Base-by-base conservation (phyloP, 2,113 vertebrate genomes). In the Ictalurus furcatus region DNA sequence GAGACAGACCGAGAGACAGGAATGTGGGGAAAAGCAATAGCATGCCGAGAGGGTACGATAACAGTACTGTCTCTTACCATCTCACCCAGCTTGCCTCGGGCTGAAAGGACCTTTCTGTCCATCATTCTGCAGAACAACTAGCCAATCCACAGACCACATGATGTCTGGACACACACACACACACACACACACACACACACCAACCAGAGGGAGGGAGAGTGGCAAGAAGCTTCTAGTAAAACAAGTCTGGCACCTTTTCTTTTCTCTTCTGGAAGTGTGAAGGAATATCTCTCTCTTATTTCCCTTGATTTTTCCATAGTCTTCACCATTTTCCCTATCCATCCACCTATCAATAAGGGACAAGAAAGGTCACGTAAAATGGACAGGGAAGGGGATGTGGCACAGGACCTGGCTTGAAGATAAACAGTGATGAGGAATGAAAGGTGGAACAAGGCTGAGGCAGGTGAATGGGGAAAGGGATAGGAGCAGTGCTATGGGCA, bases 221-320 rank as follows among this genome's bases (percentile, higher is more conserved):
- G 79, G 63, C 11, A 61, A 76, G 58, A 71, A 80, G 83, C 74
- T 79, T 85, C 58, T 54, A 85, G 82, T 78, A 69, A 90, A 90
- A 84, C 59, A 56, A 69, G 90, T 92, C 88, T 90, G 87, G 69
- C 91, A 90, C 88, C 87, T 90, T 87, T 81, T 54, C n/a, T 63
- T 61, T 81, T 56, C 84, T 87, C 91, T 63, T 80, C 28, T 65
- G 79, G 85, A 71, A 80, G 71, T 63, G 86, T 71, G 87, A 87
- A 71, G 61, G 85, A 71, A 84, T 85, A 83, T n/a, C 82, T 83
- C 52, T 63, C 21, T 14, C n/a, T 76, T 84, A 86, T 56, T 83
- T 87, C 76, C 69, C 25, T 86, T 58, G 52, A 21, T 34, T 54
- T 86, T 48, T 44, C 40, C 58, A 85, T 58, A 25, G 52, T 5